Base-by-base conservation (phyloP, 2,113 vertebrate genomes). In the Percopsis transmontana region DNA sequence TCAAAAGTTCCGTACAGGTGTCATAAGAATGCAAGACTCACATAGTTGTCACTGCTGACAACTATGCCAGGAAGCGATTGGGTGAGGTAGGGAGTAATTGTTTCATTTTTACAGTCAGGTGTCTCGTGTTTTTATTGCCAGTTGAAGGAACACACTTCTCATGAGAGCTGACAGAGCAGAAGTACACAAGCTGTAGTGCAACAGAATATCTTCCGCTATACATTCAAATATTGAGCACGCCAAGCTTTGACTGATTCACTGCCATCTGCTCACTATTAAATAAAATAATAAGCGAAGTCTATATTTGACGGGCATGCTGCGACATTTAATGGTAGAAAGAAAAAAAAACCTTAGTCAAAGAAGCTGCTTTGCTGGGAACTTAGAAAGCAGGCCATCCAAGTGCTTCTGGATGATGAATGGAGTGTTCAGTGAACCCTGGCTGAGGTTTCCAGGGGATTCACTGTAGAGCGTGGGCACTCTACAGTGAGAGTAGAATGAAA, bases 211-310 rank as follows among this genome's bases (percentile, higher is more conserved):
- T 54, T 27, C 53, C 7, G 27, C 27, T 33, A 7, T 7, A 33
- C 38, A 38, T 39, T 59, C 16, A 42, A 19, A 23, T 44, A 40
- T 23, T 56, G 45, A 45, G 57, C 14, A 42, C 2, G 27, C 27
- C 2, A 55, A 70, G 24, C 14, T 54, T 18, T 21, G 19, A 18
- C 56, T 56, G 60, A 76, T 58, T 72, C 62, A 67, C 20, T 47
- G 61, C 63, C 23, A 50, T 63, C 67, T 74, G 73, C 55, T 74
- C 53, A 48, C 58, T 53, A 52, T 67, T 45, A 33, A 66, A 69
- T 54, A 18, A 66, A 65, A 66, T 18, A 61, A 62, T 19, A 15
- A 55, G 14, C 5, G 13, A 38, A 55, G n/a, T 38, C 13, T 15
- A 27, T 16, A 16, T 16, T n/a, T 33, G 7, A 55, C 14, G 5